Percentiles rank a stretch among this genome's conserved stretches.
Evolutionary conservation across 2,888 invertebrate genomes (phyloP).

Genomic region (Penaeus monodon): DNA sequence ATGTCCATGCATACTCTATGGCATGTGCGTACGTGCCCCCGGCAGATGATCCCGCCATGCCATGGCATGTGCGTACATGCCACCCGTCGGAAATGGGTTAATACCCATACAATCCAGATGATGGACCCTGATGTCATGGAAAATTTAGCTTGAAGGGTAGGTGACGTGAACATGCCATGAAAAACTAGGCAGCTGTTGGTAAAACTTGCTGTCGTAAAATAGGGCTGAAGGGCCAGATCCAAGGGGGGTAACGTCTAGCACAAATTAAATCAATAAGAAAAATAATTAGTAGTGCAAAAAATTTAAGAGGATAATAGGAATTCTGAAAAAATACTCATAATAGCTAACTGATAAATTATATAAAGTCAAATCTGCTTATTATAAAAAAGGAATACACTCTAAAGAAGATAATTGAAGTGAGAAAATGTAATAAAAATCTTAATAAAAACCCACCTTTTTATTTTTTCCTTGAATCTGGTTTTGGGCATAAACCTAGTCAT

Average conservation of each 20-base stretch:
- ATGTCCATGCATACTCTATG: too few relatives aligned
- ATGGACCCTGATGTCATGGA: too few relatives aligned
- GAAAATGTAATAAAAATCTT: neutral
- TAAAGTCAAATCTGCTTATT: neutral
- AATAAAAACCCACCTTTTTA: constrained; percentile 47
- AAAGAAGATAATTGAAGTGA: neutral
- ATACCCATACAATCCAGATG: too few relatives aligned
- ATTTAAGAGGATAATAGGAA: neutral
- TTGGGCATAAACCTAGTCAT: constrained; percentile 86
- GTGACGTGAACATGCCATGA: too few relatives aligned
- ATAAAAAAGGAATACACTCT: neutral
- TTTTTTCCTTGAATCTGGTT: constrained; percentile 81
- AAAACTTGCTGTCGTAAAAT: too few relatives aligned
- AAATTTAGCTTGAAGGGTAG: too few relatives aligned
- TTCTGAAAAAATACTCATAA: neutral
- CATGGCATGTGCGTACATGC: too few relatives aligned
- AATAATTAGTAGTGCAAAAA: neutral
- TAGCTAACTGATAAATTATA: neutral
- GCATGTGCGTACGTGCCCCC: too few relatives aligned
- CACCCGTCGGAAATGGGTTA: too few relatives aligned
- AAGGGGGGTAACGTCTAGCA: neutral
- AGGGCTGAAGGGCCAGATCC: neutral
- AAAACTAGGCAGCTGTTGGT: too few relatives aligned
- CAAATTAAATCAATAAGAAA: neutral
- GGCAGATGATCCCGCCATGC: too few relatives aligned